Conservation (phyloP, 2,113 vertebrate genomes). For the Petromus typicus region DNA sequence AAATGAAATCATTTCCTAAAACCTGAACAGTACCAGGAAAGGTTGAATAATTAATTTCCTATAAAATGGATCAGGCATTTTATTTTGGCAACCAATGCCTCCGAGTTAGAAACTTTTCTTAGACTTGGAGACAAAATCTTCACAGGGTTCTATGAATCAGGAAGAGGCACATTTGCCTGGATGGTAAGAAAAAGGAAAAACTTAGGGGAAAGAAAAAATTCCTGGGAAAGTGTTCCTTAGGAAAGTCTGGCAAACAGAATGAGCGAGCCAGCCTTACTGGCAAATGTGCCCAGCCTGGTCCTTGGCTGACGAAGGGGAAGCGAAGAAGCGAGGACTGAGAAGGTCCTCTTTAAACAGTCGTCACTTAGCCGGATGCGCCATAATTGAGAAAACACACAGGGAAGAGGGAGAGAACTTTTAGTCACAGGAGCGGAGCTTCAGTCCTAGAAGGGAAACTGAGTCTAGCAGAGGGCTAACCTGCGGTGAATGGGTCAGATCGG, state of each 20-base stretch:
- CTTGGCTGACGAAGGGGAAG: background rate
- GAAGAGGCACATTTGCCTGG: background rate
- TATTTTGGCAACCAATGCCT: conserved; percentile 31
- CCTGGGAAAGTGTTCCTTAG: background rate
- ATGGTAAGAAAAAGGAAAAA: background rate
- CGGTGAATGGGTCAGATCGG: background rate
- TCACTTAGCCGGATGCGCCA: background rate
- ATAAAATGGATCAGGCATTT: conserved; percentile 12
- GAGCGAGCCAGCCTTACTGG: background rate
- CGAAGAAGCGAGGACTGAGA: background rate
- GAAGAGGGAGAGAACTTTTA: background rate
- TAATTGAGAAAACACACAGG: background rate
- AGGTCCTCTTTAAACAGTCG: background rate
- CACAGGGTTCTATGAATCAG: background rate
- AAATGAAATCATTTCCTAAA: conserved; percentile 52
- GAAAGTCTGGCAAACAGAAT: background rate
- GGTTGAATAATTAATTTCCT: conserved; percentile 54
- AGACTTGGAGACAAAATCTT: background rate
- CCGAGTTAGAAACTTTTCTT: conserved; percentile 25
- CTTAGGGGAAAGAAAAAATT: background rate
- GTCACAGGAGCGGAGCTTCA: background rate
- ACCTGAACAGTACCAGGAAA: conserved; percentile 53
- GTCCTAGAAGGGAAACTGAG: background rate
- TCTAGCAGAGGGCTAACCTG: background rate
- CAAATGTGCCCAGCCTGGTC: background rate